phyloP scores from a whole-genome alignment of 2,113 vertebrate genomes.

The Melierax canorus region DNA sequence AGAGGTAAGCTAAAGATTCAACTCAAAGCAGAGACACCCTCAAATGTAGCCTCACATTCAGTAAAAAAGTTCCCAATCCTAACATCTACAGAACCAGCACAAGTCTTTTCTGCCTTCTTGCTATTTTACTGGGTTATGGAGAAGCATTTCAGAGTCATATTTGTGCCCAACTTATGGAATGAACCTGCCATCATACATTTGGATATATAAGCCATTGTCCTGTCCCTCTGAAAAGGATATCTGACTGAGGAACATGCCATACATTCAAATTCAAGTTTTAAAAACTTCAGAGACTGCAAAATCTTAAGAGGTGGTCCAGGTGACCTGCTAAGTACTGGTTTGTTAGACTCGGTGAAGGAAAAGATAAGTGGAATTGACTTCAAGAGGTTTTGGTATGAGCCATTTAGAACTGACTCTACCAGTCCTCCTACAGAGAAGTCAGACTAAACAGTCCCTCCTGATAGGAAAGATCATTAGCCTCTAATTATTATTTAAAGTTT shows the following conservation, averaged over 20 bases:
- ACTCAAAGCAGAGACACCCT: background rate
- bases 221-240: background rate
- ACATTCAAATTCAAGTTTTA: background rate
- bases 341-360: background rate
- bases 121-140: background rate
- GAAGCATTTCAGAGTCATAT: background rate
- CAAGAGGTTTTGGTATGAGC: background rate
- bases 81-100: background rate
- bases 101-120: background rate
- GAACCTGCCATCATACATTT: background rate
- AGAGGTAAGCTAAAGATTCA: background rate
- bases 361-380: background rate
- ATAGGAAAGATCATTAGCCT: background rate
- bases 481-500: background rate
- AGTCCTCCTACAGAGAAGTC: background rate
- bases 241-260: background rate
- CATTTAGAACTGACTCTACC: background rate
- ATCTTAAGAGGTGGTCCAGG: background rate
- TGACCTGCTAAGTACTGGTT: background rate
- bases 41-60: background rate
- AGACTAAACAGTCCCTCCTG: background rate
- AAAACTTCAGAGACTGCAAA: background rate
- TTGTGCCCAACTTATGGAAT: background rate
- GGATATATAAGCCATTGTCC: background rate
- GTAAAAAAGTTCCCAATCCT: background rate